Evolutionary conservation across 2,113 vertebrate species (phyloP).

Genomic region (human): GRCh38 chr11:21557501-21558000

Average conservation of each 20-base stretch:
- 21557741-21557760: neutral
- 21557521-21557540: conserved; percentile 27
- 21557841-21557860: neutral
- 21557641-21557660: neutral
- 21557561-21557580: neutral
- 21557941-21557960: neutral
- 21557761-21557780: neutral
- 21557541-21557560: neutral
- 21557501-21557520: neutral
- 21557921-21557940: neutral
- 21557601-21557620: neutral
- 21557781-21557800: neutral
- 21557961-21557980: neutral
- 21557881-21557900: neutral
- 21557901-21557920: neutral
- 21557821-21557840: neutral
- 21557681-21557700: neutral
- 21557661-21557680: neutral
- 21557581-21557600: neutral
- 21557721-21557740: neutral
- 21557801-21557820: neutral
- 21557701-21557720: neutral
- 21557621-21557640: neutral
- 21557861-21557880: neutral
- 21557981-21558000: neutral